Percentiles rank a stretch among this genome's conserved stretches.
Conservation (phyloP, 2,113 vertebrate species). For the Pyxicephalus adspersus region DNA sequence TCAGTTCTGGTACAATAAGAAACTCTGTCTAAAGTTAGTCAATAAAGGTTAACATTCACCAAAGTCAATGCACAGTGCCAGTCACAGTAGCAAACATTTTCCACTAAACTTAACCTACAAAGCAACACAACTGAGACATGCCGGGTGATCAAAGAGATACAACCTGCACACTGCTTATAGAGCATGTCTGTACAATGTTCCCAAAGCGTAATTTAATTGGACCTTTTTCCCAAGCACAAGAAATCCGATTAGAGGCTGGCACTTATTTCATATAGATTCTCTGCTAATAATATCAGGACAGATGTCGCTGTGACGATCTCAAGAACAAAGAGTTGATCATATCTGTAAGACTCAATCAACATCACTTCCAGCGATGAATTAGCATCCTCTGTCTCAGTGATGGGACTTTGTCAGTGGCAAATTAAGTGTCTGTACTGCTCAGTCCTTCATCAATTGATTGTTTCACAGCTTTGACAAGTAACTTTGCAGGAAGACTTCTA, state of each 20-base stretch:
- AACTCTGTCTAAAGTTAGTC: too few relatives aligned
- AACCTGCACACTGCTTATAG: background rate
- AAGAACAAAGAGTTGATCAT: slow-evolving; percentile 42
- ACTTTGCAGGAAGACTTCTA: slow-evolving; percentile 5
- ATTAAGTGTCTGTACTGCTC: slow-evolving; percentile 26
- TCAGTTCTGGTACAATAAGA: too few relatives aligned
- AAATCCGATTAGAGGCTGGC: slow-evolving; percentile 31
- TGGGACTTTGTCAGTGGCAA: slow-evolving; percentile 27
- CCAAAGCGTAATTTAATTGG: slow-evolving; percentile 30
- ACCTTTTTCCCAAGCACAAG: slow-evolving; percentile 31
- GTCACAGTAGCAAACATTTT: too few relatives aligned
- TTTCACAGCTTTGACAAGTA: slow-evolving; percentile 16
- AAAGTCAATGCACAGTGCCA: too few relatives aligned
- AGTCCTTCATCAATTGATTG: slow-evolving; percentile 40
- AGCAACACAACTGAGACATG: too few relatives aligned
- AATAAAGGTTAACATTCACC: too few relatives aligned
- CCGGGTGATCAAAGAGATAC: background rate
- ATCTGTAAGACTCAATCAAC: slow-evolving; percentile 43
- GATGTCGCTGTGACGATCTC: slow-evolving; percentile 37
- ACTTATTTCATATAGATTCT: slow-evolving; percentile 35
- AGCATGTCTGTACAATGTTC: slow-evolving; percentile 27
- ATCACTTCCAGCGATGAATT: slow-evolving; percentile 46
- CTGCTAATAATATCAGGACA: slow-evolving; percentile 38
- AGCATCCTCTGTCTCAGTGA: slow-evolving; percentile 28
- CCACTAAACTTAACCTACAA: too few relatives aligned